Conservation (phyloP, 2,888 invertebrate species). For the Galerucella nymphaeae region DNA sequence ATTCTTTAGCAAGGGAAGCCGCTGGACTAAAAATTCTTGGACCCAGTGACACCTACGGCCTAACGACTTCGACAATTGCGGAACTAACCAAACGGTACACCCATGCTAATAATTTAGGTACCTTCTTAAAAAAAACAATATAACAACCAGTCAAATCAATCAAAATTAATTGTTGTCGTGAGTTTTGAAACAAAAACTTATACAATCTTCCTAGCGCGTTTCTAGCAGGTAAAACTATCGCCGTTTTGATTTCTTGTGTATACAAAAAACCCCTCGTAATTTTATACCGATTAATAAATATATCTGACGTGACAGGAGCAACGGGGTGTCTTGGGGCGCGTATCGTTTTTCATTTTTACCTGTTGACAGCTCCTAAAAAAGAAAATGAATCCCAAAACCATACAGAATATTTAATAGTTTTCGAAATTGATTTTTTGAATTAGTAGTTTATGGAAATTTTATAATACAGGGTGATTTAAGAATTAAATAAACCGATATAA, state of each 20-base stretch:
- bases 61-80: too few relatives aligned
- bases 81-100: too few relatives aligned
- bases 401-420: conserved; percentile 29
- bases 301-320: conserved; percentile 37
- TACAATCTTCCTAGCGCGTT: conserved; percentile 19
- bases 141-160: conserved; percentile 1
- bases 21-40: too few relatives aligned
- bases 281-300: conserved; percentile 43
- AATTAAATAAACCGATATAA: background rate
- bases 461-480: background rate
- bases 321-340: conserved; percentile 33
- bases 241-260: conserved; percentile 29
- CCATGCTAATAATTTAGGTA: too few relatives aligned
- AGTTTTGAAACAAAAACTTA: conserved; percentile 9
- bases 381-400: conserved; percentile 18
- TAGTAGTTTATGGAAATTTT: background rate
- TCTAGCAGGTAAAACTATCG: conserved; percentile 42
- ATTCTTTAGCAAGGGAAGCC: too few relatives aligned
- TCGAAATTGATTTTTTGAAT: conserved; percentile 25
- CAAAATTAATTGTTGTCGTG: conserved; percentile 5
- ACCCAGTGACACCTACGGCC: too few relatives aligned
- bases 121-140: background rate
- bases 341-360: conserved; percentile 44
- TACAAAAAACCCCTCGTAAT: conserved; percentile 38
- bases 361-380: conserved; percentile 42